phyloP scores from a whole-genome alignment of 2,113 vertebrate species.

The Ictalurus furcatus region DNA sequence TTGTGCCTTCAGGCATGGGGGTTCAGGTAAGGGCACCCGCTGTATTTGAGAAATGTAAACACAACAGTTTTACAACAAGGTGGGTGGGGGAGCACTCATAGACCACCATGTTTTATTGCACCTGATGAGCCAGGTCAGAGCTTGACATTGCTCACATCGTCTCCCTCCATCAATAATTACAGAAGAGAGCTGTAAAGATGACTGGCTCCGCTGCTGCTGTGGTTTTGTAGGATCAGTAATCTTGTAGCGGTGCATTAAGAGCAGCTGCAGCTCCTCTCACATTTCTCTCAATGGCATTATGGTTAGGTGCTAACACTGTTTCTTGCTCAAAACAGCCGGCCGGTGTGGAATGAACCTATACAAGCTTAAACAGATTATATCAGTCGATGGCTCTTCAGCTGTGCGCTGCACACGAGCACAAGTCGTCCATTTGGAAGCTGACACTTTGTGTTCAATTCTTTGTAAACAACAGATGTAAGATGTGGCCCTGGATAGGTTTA shows the following conservation, averaged over 20 bases:
- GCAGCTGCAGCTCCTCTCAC: conserved; percentile 51
- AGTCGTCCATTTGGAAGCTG: neutral
- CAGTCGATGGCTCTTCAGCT: conserved; percentile 25
- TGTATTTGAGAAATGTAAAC: conserved; percentile 55
- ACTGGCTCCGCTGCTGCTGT: conserved; percentile 10
- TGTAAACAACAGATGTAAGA: conserved; percentile 4
- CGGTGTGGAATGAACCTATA: conserved; percentile 47
- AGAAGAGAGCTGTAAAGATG: conserved; percentile 17
- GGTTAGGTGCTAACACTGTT: conserved; percentile 42
- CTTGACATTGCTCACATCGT: neutral
- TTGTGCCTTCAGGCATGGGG: conserved; percentile 54
- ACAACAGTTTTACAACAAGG: conserved; percentile 51
- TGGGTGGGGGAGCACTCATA: conserved; percentile 30
- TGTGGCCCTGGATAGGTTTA: neutral
- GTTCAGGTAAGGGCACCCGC: conserved; percentile 55
- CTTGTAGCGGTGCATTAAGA: conserved; percentile 35
- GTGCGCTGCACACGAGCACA: neutral
- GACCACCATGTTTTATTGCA: conserved; percentile 50
- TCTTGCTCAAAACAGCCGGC: conserved; percentile 43
- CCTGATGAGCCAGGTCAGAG: conserved; percentile 37
- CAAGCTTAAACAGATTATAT: conserved; percentile 35
- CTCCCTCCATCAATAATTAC: neutral
- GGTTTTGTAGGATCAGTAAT: conserved; percentile 32
- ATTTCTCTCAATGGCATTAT: conserved; percentile 52
- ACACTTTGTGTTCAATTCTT: conserved; percentile 18